Evolutionary conservation across 2,888 invertebrate species (phyloP).

Genomic region (Diachrysia chrysitis): DNA sequence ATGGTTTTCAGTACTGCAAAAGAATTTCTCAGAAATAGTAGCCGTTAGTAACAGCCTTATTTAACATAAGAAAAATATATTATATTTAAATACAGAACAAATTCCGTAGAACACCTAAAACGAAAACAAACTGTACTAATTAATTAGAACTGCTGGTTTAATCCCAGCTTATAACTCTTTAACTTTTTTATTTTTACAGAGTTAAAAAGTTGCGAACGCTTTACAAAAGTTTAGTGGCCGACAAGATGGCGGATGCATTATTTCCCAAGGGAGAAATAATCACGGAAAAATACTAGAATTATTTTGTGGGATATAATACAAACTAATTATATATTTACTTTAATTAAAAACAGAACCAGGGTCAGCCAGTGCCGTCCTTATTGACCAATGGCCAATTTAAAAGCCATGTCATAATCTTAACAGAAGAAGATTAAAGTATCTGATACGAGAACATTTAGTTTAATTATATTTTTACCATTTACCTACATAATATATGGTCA

Average conservation of each 20-base stretch:
- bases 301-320: background rate
- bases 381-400: too few relatives aligned
- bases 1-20: background rate
- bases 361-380: too few relatives aligned
- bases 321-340: background rate
- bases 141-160: constrained; percentile 39
- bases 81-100: constrained; percentile 9
- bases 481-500: too few relatives aligned
- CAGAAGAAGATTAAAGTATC: too few relatives aligned
- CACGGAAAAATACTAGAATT: background rate
- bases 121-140: constrained; percentile 27
- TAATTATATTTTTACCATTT: too few relatives aligned
- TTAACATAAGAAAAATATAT: constrained; percentile 1
- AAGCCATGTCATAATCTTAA: too few relatives aligned
- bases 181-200: constrained; percentile 22
- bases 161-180: constrained; percentile 21
- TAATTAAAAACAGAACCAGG: too few relatives aligned
- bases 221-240: constrained; percentile 7
- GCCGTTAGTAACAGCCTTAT: background rate
- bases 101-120: constrained; percentile 20
- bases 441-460: too few relatives aligned
- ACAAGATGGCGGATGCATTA: constrained; percentile 5
- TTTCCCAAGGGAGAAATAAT: background rate
- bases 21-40: background rate
- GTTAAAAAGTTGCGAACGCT: constrained; percentile 11